A percentile compares a stretch with the other conserved stretches of the same genome.
phyloP scores from a whole-genome alignment of 2,797 vertebrate genomes.

The Mus minutoides region DNA sequence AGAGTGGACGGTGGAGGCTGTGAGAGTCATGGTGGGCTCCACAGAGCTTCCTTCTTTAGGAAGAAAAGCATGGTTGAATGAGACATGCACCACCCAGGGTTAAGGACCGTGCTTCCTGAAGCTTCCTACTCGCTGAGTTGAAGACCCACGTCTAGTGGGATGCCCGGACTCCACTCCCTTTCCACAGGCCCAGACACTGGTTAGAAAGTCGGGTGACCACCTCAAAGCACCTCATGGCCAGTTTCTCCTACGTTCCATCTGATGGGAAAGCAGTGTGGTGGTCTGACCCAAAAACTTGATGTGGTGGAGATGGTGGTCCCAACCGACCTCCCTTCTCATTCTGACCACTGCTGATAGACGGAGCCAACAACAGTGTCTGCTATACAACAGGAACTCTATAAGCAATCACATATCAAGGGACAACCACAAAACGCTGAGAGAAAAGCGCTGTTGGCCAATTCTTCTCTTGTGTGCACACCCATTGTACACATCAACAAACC shows the following conservation, averaged over 20 bases:
- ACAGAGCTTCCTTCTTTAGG: background rate
- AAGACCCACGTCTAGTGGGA: background rate
- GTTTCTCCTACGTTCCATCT: rapidly evolving
- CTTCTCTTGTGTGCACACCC: too few species aligned
- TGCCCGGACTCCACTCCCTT: background rate
- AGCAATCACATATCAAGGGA: background rate
- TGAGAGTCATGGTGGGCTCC: too few species aligned
- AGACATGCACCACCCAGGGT: too few species aligned
- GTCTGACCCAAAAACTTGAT: background rate
- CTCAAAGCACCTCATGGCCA: background rate
- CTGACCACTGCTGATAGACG: background rate
- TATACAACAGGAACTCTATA: background rate
- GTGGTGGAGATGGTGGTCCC: background rate
- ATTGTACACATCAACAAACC: background rate
- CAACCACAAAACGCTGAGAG: background rate
- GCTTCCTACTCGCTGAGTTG: too few species aligned
- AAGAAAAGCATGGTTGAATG: background rate
- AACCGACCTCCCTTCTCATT: background rate
- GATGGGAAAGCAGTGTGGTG: background rate
- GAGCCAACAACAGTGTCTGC: background rate
- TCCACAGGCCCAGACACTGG: background rate
- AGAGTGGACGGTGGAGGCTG: background rate
- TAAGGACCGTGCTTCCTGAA: background rate
- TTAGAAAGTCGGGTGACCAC: background rate
- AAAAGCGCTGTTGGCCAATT: background rate